Evolutionary conservation across 2,888 invertebrate species (phyloP), one percentile per base, ranked within the genome.

Genomic region (Sminthurides aquaticus): DNA sequence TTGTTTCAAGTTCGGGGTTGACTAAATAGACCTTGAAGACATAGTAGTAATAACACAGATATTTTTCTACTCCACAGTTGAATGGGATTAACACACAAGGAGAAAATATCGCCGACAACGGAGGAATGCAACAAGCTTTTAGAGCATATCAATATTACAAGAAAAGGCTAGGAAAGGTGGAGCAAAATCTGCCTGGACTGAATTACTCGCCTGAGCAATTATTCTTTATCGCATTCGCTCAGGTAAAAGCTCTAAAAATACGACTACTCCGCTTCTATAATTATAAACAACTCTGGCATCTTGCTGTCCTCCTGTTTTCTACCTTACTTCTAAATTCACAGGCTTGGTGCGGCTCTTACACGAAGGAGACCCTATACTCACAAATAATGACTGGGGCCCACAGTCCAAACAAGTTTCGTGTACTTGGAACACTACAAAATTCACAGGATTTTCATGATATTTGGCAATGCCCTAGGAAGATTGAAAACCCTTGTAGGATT

Each of bases 61-160:
- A 80, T 80, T 18, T 78, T 80, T 58, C 79, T 55, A n/a, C 1
- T 34, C 5, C 62, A 27, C 78, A 91, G 91, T 78, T 95, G 62
- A 92, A 93, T 76, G 95, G 95, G 54, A 86, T 91, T 62, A 71
- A 71, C 59, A 71, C 71, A 18, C 68, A 71, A 20, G 71, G 81
- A 20, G 82, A 82, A 72, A 81, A 82, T 72, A 81, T 82, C 59
- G 71, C 72, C 18, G 74, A 75, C 65, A 74, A 73, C 28, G 75
- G 75, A 2, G 75, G 75, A n/a, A 60, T 75, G 28, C 61, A 74
- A 43, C 72, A 74, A 67, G 67, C 75, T 8, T 75, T 68, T 61
- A 27, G 66, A 59, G 75, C 76, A 5, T 76, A 75, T 60, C 68
- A 73, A 26, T 62, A 66, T 3, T 75, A 65, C 56, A 70, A 70